phyloP scores from a whole-genome alignment of 2,797 vertebrate genomes.

The Gadopsis marmoratus region DNA sequence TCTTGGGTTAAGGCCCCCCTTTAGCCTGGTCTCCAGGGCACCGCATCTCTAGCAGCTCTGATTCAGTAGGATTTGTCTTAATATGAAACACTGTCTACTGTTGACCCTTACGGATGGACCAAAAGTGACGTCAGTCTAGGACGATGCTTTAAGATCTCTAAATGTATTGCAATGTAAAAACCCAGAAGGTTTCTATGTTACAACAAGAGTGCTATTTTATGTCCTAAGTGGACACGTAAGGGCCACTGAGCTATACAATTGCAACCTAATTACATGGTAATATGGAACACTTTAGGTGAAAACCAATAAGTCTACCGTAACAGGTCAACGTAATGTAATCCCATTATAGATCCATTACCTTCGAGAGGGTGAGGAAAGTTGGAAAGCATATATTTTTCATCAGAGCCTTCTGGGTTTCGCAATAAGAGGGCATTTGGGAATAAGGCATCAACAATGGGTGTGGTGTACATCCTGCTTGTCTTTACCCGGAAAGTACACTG shows the following conservation, averaged over 20 bases:
- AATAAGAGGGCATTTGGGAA: conserved; percentile 71
- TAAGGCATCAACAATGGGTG: conserved; percentile 60
- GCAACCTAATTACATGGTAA: conserved; percentile 82
- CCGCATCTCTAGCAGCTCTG: conserved; percentile 17
- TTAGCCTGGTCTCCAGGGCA: conserved; percentile 19
- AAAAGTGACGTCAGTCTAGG: conserved; percentile 16
- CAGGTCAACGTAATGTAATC: conserved; percentile 79
- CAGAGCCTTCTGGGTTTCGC: conserved; percentile 72
- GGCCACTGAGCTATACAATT: conserved; percentile 66
- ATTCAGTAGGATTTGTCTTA: conserved; percentile 37
- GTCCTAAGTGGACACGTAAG: conserved; percentile 76
- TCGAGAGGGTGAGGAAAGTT: conserved; percentile 72
- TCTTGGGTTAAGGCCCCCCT: conserved; percentile 30
- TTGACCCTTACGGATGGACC: conserved; percentile 16
- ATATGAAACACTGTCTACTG: conserved; percentile 17
- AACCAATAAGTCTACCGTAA: conserved; percentile 83
- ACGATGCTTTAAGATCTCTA: conserved; percentile 25
- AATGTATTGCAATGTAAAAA: conserved; percentile 31
- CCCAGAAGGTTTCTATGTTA: conserved; percentile 56
- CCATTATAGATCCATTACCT: conserved; percentile 81
- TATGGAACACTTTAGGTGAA: conserved; percentile 86
- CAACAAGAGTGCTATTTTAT: conserved; percentile 72
- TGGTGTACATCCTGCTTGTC: conserved; percentile 39
- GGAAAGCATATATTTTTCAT: conserved; percentile 82
- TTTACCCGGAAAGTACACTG: conserved; percentile 45